Conservation (phyloP, 1,140 invertebrate genomes). For the Eciton burchellii region DNA sequence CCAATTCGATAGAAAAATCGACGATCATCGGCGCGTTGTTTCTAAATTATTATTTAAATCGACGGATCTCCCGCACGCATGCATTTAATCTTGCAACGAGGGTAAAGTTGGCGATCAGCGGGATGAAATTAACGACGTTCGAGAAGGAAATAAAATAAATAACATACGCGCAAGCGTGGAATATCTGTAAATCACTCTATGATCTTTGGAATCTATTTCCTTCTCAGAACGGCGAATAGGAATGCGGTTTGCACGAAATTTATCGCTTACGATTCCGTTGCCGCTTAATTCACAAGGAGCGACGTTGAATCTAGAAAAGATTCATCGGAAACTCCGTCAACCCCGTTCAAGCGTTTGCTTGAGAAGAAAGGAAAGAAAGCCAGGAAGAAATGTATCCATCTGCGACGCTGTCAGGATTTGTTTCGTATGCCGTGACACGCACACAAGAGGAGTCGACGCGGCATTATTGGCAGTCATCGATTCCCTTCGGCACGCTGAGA, state of each 20-base stretch:
- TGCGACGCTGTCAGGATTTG: conserved; percentile 2
- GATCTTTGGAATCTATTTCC: too few species aligned
- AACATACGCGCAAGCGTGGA: too few species aligned
- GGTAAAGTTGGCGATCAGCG: not conserved
- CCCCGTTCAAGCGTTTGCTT: not conserved
- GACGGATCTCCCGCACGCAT: not conserved
- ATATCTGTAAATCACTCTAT: too few species aligned
- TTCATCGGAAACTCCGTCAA: not conserved
- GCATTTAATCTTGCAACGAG: not conserved
- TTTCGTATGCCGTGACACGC: not conserved
- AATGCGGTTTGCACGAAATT: too few species aligned
- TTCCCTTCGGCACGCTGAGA: conserved; percentile 52
- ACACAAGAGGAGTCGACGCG: conserved; percentile 11
- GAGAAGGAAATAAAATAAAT: not conserved
- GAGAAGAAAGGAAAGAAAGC: not conserved
- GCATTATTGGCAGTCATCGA: conserved; percentile 58
- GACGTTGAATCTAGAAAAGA: not conserved
- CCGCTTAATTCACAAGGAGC: too few species aligned
- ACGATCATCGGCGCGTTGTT: not conserved
- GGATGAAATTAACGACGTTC: not conserved
- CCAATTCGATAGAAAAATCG: not conserved
- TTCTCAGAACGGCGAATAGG: too few species aligned
- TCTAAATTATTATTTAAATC: conserved; percentile 23
- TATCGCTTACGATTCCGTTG: too few species aligned
- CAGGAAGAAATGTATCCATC: not conserved